phyloP scores from a whole-genome alignment of 2,888 invertebrate species.

The Xylocampa areola region DNA sequence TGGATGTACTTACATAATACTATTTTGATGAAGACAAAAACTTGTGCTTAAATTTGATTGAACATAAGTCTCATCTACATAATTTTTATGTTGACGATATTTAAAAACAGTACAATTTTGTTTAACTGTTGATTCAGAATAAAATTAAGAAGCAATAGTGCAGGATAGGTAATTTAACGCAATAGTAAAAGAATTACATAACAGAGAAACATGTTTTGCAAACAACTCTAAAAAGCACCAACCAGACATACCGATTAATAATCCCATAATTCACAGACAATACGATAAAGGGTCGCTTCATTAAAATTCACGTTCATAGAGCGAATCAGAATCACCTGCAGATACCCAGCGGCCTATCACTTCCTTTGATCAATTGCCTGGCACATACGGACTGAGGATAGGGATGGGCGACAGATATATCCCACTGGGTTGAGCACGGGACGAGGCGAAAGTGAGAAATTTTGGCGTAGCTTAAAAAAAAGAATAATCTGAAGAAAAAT shows the following conservation, averaged over 20 bases:
- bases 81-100: background rate
- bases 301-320: constrained; percentile 56
- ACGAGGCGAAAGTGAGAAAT: constrained; percentile 3
- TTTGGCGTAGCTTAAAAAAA: background rate
- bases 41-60: background rate
- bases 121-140: no score
- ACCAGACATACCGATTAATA: constrained; percentile 34
- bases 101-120: no score
- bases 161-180: no score
- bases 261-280: constrained; percentile 43
- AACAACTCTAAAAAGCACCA: constrained; percentile 9
- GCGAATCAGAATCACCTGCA: constrained; percentile 58
- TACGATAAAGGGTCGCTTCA: constrained; percentile 48
- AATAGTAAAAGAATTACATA: no score
- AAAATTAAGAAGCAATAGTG: no score
- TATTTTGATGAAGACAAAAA: constrained; percentile 7
- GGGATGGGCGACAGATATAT: constrained; percentile 25
- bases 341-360: constrained; percentile 58
- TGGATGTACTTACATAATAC: background rate
- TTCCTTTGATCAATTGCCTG: constrained; percentile 61
- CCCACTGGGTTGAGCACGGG: constrained; percentile 21
- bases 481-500: background rate
- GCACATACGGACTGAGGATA: constrained; percentile 46
- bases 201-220: constrained; percentile 1
- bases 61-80: background rate